Percentiles rank a stretch among this genome's conserved stretches.
Evolutionary conservation across 1,140 invertebrate species (phyloP).

Genomic region (Anastrepha ludens): DNA sequence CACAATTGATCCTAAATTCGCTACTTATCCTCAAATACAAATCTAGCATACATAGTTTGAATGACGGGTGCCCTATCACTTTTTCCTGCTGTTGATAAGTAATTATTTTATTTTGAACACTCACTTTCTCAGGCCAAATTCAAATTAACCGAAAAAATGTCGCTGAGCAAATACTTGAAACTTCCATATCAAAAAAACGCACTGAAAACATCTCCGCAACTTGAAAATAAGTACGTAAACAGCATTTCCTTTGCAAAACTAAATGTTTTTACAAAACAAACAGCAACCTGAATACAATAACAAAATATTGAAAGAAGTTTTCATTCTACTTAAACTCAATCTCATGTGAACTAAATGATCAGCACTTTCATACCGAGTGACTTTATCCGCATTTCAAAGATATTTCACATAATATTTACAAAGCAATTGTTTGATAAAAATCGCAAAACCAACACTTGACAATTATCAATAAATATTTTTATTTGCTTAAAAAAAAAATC

Average conservation of each 20-base stretch:
- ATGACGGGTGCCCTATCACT: no score
- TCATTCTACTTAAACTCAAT: neutral
- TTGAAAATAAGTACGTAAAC: neutral
- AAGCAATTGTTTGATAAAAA: slow-evolving; percentile 40
- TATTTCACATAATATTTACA: slow-evolving; percentile 17
- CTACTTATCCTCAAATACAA: no score
- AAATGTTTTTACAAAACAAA: neutral
- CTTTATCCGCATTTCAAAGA: neutral
- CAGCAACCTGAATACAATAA: neutral
- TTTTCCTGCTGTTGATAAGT: no score
- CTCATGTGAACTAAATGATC: slow-evolving; percentile 7
- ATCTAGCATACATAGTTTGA: no score
- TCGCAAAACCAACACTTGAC: slow-evolving; percentile 12
- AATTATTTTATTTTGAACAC: no score
- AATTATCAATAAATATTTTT: slow-evolving; percentile 29
- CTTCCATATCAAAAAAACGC: no score
- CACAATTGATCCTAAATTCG: no score
- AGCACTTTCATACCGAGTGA: neutral
- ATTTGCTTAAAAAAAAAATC: slow-evolving; percentile 24
- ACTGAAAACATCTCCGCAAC: neutral
- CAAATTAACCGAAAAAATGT: no score
- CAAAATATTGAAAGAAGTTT: neutral
- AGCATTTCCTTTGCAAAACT: neutral
- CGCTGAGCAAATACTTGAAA: no score
- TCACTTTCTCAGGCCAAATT: no score